phyloP scores from a whole-genome alignment of 2,888 invertebrate genomes.

The Hecatera dysodea region DNA sequence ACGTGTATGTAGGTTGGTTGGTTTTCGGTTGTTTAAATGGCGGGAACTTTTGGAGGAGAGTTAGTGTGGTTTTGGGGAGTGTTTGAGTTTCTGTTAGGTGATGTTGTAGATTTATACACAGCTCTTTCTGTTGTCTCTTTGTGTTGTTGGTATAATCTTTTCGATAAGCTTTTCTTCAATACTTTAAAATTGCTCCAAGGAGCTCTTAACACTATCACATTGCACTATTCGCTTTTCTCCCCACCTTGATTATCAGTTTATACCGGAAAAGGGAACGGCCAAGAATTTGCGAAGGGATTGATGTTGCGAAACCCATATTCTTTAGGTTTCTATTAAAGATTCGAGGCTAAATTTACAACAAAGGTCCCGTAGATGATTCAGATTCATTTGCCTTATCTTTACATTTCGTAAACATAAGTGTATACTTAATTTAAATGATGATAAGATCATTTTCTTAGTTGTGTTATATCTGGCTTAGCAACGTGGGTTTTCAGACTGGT shows the following conservation, averaged over 20 bases:
- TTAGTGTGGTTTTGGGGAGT: slow-evolving; percentile 16
- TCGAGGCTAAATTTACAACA: neutral
- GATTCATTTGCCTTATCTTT: too few species aligned
- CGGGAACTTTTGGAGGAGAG: neutral
- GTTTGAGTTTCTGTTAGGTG: neutral
- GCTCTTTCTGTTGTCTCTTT: neutral
- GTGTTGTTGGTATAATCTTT: neutral
- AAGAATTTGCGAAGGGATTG: neutral
- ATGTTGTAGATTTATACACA: neutral
- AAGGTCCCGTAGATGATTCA: too few species aligned
- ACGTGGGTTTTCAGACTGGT: too few species aligned
- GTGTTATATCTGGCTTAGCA: too few species aligned
- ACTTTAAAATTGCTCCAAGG: too few species aligned
- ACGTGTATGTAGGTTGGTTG: slow-evolving; percentile 16
- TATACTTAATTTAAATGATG: too few species aligned
- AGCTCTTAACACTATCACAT: neutral
- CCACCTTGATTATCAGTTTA: neutral
- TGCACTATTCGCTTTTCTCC: neutral
- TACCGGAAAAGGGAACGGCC: neutral
- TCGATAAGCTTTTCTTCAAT: neutral
- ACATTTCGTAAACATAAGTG: too few species aligned
- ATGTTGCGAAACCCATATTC: neutral
- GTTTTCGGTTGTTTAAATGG: slow-evolving; percentile 36
- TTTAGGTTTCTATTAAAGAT: neutral
- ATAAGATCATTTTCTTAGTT: too few species aligned